Base-by-base conservation (phyloP, 2,888 invertebrate genomes). In the Drosophila prolongata region DNA sequence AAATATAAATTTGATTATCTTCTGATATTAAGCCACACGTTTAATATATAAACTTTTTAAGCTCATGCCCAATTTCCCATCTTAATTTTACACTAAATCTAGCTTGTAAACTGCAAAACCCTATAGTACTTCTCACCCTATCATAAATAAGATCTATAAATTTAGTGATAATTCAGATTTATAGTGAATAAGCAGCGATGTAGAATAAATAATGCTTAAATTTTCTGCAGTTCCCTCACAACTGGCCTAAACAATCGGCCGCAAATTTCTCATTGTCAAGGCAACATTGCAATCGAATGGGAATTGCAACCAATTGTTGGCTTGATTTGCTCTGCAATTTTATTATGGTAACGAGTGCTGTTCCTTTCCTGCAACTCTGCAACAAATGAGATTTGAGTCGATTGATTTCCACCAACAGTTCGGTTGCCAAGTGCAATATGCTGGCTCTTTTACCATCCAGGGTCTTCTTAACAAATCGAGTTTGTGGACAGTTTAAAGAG, bases 281-380 rank as follows among this genome's bases (percentile, higher is more conserved):
- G 37, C 19, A 40, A 19, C 11, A 37, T 38, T 52, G 57, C 47
- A 64, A 66, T 59, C 61, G 65, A 53, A 13, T 9, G 75, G 19
- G 46, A 76, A 65, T 76, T 73, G 67, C 14, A 66, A 60, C 64
- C 70, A 87, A 70, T 83, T 87, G 77, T 70, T 58, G 72, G 62
- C 73, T 64, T 82, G 88, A 87, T 83, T 87, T 75, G 71, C 62
- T 76, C 53, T 37, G 37, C 64, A 83, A 83, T 87, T 81, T 67
- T 60, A 85, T 82, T 87, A 75, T 62, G 16, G 52, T 71, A 85
- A 87, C 79, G 71, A 82, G 74, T 61, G 70, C 59, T 47, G 64
- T 27, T 46, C 2, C 30, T 19, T 19, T 37, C 16, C 9, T 19
- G 13, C 38, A 10, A n/a, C 30, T 3, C 30, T 50, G 67, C 49